Evolutionary conservation across 23 tunicate genomes (phyloP).

Genomic region (Halocynthia aurantium): DNA sequence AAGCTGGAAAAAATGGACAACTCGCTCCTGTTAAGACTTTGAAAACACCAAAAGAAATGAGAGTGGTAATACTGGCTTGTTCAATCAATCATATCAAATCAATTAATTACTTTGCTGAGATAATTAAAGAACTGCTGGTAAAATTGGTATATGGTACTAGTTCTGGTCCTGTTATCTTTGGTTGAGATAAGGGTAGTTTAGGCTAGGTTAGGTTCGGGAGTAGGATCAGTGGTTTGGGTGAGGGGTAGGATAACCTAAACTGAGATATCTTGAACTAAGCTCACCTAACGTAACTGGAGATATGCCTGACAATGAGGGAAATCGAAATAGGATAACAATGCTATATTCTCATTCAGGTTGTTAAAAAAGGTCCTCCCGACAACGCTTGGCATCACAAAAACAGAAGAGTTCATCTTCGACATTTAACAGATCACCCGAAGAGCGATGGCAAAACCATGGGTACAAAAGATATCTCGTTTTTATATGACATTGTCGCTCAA

Average conservation of each 20-base stretch:
- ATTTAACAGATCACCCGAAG: constrained; percentile 55
- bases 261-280: too few relatives aligned
- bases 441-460: constrained; percentile 68
- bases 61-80: constrained; percentile 32
- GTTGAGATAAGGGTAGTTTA: too few relatives aligned
- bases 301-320: too few relatives aligned
- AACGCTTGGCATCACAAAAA: constrained; percentile 86
- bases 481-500: constrained; percentile 58
- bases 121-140: too few relatives aligned
- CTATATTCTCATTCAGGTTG: constrained; percentile 14
- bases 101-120: too few relatives aligned
- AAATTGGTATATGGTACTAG: too few relatives aligned
- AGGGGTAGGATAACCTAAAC: too few relatives aligned
- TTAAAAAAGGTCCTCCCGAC: constrained; percentile 74
- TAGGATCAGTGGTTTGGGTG: too few relatives aligned
- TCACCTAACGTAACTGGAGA: too few relatives aligned
- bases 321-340: too few relatives aligned
- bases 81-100: too few relatives aligned
- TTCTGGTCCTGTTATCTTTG: background rate
- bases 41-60: constrained; percentile 65
- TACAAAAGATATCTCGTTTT: constrained; percentile 75
- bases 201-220: too few relatives aligned
- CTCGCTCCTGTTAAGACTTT: constrained; percentile 54
- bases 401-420: constrained; percentile 56
- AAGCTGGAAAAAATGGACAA: constrained; percentile 11